phyloP scores from a whole-genome alignment of 35 echinoderm and acorn worm genomes.

The Chiridota heheva region DNA sequence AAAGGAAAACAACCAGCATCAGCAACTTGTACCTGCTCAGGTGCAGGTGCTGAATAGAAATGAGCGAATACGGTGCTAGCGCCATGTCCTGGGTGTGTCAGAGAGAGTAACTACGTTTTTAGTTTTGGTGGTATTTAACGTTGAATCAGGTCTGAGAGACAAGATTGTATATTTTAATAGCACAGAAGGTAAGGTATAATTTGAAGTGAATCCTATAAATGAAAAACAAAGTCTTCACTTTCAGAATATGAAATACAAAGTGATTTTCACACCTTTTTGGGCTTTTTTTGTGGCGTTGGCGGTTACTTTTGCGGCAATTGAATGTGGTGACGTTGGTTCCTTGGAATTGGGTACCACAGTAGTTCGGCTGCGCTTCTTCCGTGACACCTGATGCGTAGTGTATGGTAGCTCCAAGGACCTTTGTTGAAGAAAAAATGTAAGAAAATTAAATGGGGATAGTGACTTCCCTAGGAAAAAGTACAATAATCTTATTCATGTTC shows the following conservation, averaged over 20 bases:
- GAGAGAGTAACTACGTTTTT: too few relatives aligned
- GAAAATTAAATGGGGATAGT: too few relatives aligned
- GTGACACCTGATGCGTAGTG: slow-evolving; percentile 66
- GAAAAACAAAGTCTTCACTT: neutral
- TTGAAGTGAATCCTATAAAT: neutral
- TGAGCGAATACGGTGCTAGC: too few relatives aligned
- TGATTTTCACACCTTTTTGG: slow-evolving; percentile 42
- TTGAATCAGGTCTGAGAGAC: neutral
- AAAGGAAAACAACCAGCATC: too few relatives aligned
- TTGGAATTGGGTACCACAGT: slow-evolving; percentile 54
- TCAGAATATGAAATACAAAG: neutral
- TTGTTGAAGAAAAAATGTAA: neutral
- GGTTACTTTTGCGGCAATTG: slow-evolving; percentile 83
- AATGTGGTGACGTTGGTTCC: slow-evolving; percentile 91
- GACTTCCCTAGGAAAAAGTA: too few relatives aligned
- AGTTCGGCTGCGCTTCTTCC: slow-evolving; percentile 41
- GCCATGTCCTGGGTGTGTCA: too few relatives aligned
- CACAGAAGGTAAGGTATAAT: neutral
- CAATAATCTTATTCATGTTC: too few relatives aligned
- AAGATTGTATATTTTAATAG: neutral
- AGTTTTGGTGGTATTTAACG: too few relatives aligned
- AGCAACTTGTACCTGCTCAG: too few relatives aligned
- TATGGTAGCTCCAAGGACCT: slow-evolving; percentile 87
- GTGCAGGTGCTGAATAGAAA: too few relatives aligned
- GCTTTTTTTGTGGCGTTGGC: slow-evolving; percentile 88